Conservation (phyloP, 2,888 invertebrate genomes). For the Drosophila sordidula region DNA sequence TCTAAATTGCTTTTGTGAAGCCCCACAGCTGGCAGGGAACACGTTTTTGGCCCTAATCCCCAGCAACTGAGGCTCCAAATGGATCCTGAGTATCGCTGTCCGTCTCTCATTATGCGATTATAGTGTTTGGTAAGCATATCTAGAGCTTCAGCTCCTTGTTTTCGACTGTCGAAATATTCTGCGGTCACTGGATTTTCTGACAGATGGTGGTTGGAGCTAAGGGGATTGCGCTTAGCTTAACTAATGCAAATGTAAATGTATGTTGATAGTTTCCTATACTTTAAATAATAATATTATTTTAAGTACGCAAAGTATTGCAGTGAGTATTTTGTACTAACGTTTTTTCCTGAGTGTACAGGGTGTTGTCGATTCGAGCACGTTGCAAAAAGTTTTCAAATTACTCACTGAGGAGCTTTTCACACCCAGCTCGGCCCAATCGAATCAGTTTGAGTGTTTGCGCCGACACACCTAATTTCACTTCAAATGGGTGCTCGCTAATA, state of each 20-base stretch:
- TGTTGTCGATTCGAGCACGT: neutral
- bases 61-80: conserved; percentile 12
- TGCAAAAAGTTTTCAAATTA: conserved; percentile 3
- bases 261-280: no score
- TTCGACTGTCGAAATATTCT: conserved; percentile 23
- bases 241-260: no score
- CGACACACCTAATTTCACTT: conserved; percentile 43
- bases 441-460: conserved; percentile 38
- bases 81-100: conserved; percentile 1
- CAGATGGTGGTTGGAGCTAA: neutral
- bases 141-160: conserved; percentile 36
- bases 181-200: conserved; percentile 6
- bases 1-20: conserved; percentile 46
- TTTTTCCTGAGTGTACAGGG: neutral
- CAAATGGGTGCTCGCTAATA: conserved; percentile 48
- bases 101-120: conserved; percentile 46
- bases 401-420: conserved; percentile 3
- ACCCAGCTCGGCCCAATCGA: conserved; percentile 16
- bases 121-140: conserved; percentile 39
- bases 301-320: no score
- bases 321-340: no score
- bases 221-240: neutral
- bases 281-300: no score
- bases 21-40: conserved; percentile 30
- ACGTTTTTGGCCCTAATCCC: conserved; percentile 19